Evolutionary conservation across 2,888 invertebrate genomes (phyloP).

Genomic region (Bellardia bayeri): DNA sequence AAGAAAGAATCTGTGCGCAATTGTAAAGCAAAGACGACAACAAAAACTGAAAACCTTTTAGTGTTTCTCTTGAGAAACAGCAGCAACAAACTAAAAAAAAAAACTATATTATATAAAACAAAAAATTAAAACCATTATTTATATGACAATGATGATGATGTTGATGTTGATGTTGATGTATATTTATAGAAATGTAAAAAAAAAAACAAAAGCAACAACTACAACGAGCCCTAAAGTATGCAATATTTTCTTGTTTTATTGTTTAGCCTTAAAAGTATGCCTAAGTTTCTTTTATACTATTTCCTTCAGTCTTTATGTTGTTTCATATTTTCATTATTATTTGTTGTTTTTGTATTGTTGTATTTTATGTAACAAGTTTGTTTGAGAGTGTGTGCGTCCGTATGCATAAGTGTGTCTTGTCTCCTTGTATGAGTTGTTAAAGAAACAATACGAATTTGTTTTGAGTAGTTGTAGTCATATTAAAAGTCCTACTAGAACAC

Average conservation of each 20-base stretch:
- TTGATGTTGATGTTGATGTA: not conserved
- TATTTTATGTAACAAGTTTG: not conserved
- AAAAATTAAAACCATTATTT: slow-evolving; percentile 22
- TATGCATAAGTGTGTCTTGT: not conserved
- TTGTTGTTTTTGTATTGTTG: not conserved
- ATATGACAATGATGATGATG: not conserved
- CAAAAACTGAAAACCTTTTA: slow-evolving; percentile 30
- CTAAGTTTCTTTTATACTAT: slow-evolving; percentile 14
- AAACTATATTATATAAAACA: not conserved
- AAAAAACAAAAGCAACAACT: not conserved
- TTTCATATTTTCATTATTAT: not conserved
- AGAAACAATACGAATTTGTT: not conserved
- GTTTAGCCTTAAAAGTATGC: slow-evolving; percentile 37
- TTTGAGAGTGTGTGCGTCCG: not conserved
- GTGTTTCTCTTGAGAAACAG: slow-evolving; percentile 19
- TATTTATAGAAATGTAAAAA: not conserved
- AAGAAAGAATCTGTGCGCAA: not conserved
- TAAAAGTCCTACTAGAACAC: not conserved
- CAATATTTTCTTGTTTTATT: slow-evolving; percentile 8
- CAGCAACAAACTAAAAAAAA: not conserved
- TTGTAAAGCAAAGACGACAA: not conserved
- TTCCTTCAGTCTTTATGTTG: not conserved
- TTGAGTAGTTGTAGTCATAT: not conserved
- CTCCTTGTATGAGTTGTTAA: not conserved
- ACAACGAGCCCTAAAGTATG: slow-evolving; percentile 15